phyloP scores from a whole-genome alignment of 2,888 invertebrate species.

The Tyria jacobaeae region DNA sequence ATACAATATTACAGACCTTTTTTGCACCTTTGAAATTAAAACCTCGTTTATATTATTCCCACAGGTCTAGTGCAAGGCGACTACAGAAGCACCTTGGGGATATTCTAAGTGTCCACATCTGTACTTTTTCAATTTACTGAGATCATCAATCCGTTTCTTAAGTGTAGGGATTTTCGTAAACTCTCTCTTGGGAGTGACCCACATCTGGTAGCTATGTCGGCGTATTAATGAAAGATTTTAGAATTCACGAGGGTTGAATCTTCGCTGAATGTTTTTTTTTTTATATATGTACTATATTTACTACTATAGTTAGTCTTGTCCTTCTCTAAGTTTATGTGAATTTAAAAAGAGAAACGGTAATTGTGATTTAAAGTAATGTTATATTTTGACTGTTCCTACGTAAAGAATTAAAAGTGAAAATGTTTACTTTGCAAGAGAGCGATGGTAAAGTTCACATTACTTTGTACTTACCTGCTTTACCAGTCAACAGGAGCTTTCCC shows the following conservation, averaged over 20 bases:
- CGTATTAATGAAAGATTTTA: conserved; percentile 20
- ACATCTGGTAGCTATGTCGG: conserved; percentile 15
- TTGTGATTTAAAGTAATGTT: too few species aligned
- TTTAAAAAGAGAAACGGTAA: background rate
- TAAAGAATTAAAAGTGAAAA: too few species aligned
- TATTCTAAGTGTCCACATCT: conserved; percentile 13
- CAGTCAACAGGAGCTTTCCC: too few species aligned
- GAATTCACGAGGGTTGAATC: conserved; percentile 6
- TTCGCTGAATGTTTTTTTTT: conserved; percentile 5
- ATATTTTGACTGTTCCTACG: too few species aligned
- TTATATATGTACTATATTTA: too few species aligned
- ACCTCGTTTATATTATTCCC: background rate
- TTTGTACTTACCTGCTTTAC: too few species aligned
- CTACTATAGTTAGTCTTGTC: too few species aligned
- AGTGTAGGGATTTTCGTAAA: conserved; percentile 19
- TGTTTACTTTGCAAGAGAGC: too few species aligned
- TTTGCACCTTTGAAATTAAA: background rate
- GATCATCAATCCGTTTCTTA: conserved; percentile 24
- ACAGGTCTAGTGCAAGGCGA: conserved; percentile 10
- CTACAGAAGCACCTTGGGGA: conserved; percentile 10
- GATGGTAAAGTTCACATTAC: too few species aligned
- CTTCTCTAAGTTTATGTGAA: too few species aligned
- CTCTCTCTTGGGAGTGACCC: conserved; percentile 18
- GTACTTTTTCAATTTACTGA: conserved; percentile 26
- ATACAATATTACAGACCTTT: background rate